Evolutionary conservation across 2,113 vertebrate species (phyloP).

Genomic region (Bos indicus): DNA sequence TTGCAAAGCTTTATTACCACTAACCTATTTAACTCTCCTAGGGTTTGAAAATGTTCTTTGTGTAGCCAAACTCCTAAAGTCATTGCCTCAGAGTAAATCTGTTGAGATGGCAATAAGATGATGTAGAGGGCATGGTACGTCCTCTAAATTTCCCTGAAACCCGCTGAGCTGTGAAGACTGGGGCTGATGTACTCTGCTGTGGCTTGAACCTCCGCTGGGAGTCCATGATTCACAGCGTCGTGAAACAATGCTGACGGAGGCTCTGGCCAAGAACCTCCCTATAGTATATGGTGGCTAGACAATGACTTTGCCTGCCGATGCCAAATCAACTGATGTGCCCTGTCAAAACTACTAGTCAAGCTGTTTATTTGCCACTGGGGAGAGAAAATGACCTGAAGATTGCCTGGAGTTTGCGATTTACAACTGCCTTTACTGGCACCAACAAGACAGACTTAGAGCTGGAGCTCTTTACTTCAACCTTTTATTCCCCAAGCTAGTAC

Average conservation of each 20-base stretch:
- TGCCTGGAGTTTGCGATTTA: not conserved
- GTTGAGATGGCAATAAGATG: not conserved
- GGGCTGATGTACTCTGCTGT: not conserved
- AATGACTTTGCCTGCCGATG: not conserved
- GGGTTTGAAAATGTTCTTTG: not conserved
- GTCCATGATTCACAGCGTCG: not conserved
- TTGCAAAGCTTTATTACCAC: not conserved
- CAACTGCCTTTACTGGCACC: not conserved
- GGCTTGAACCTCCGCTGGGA: not conserved
- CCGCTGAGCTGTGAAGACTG: not conserved
- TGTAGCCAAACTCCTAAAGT: not conserved
- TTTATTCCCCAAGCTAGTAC: not conserved
- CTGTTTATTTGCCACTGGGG: slow-evolving; percentile 8
- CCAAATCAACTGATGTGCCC: not conserved
- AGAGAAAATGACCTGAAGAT: slow-evolving; percentile 17
- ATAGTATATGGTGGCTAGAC: not conserved
- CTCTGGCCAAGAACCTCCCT: slow-evolving; percentile 1
- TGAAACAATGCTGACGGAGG: not conserved
- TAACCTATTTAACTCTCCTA: not conserved
- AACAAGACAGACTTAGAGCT: not conserved
- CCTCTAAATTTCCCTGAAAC: slow-evolving; percentile 22
- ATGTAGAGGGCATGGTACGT: not conserved
- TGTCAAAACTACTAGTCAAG: not conserved
- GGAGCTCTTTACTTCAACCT: not conserved
- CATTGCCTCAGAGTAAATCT: not conserved